Percentiles rank a stretch among this genome's conserved stretches.
Conservation (phyloP, 2,113 vertebrate genomes). For the Xyliphius kryptos region DNA sequence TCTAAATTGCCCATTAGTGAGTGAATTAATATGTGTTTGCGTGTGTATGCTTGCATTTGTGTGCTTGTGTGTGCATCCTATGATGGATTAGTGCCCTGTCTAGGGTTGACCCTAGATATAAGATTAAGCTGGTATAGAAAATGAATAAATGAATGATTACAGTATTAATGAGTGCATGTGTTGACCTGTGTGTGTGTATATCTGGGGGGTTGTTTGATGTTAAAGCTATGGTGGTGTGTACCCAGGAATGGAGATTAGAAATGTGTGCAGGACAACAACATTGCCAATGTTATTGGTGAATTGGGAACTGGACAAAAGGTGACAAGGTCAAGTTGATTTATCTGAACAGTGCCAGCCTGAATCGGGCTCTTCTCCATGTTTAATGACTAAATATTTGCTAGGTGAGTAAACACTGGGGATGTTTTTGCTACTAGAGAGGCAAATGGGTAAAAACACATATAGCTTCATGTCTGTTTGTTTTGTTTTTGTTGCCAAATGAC, state of each 20-base stretch:
- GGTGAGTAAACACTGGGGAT: constrained; percentile 12
- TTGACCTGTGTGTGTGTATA: too few relatives aligned
- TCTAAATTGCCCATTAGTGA: too few relatives aligned
- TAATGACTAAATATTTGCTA: constrained; percentile 23
- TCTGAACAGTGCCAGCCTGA: background rate
- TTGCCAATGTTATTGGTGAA: background rate
- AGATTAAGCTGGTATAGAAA: too few relatives aligned
- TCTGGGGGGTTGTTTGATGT: too few relatives aligned
- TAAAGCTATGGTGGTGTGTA: too few relatives aligned
- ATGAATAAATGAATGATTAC: too few relatives aligned
- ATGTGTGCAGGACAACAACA: background rate
- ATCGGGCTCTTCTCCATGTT: background rate
- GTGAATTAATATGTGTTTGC: too few relatives aligned
- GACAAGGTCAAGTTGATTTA: constrained; percentile 4
- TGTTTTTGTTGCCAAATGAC: constrained; percentile 12
- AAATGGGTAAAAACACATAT: background rate
- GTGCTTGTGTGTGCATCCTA: too few relatives aligned
- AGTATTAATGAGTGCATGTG: too few relatives aligned
- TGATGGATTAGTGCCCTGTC: too few relatives aligned
- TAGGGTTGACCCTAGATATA: too few relatives aligned
- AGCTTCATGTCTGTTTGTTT: constrained; percentile 14
- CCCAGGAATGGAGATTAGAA: background rate
- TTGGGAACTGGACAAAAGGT: constrained; percentile 30
- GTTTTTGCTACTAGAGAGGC: constrained; percentile 10
- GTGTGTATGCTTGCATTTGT: too few relatives aligned